Conservation (phyloP, 2,888 invertebrate species). For the Falcaria lacertinaria region DNA sequence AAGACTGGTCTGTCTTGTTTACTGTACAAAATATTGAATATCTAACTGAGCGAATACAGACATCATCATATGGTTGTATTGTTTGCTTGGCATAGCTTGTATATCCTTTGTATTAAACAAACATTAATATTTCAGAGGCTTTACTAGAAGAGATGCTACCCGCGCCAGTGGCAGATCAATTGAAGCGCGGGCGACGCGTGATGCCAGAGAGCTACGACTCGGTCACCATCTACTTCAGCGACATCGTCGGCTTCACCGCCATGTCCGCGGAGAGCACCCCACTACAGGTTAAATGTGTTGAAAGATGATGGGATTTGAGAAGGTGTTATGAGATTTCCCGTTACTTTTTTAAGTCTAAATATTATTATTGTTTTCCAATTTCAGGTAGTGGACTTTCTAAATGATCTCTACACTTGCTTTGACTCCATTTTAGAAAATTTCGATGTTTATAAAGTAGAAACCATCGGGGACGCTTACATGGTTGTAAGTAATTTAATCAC, state of each 20-base stretch:
- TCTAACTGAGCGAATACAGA: no score
- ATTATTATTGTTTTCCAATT: slow-evolving; percentile 14
- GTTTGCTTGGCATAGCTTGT: no score
- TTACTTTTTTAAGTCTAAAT: no score
- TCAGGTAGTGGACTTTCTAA: slow-evolving; percentile 94
- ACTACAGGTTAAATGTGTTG: slow-evolving; percentile 86
- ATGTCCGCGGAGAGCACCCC: slow-evolving; percentile 96
- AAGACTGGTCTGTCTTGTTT: slow-evolving; percentile 85
- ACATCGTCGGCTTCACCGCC: slow-evolving; percentile 95
- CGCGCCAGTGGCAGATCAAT: slow-evolving; percentile 93
- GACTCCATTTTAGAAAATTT: slow-evolving; percentile 96
- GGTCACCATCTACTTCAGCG: slow-evolving; percentile 96
- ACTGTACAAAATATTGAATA: no score
- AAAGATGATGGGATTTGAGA: no score
- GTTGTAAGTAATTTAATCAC: slow-evolving; percentile 81
- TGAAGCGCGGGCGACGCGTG: slow-evolving; percentile 93
- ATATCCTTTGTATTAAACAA: no score
- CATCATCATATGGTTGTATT: no score
- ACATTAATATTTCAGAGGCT: slow-evolving; percentile 80
- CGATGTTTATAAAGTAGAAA: slow-evolving; percentile 96
- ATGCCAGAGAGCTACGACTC: slow-evolving; percentile 94
- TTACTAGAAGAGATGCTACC: slow-evolving; percentile 93
- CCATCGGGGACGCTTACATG: slow-evolving; percentile 96
- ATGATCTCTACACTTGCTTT: slow-evolving; percentile 96
- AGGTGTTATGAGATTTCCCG: no score